phyloP scores from a whole-genome alignment of 2,888 invertebrate species.

The Hemaris fuciformis region DNA sequence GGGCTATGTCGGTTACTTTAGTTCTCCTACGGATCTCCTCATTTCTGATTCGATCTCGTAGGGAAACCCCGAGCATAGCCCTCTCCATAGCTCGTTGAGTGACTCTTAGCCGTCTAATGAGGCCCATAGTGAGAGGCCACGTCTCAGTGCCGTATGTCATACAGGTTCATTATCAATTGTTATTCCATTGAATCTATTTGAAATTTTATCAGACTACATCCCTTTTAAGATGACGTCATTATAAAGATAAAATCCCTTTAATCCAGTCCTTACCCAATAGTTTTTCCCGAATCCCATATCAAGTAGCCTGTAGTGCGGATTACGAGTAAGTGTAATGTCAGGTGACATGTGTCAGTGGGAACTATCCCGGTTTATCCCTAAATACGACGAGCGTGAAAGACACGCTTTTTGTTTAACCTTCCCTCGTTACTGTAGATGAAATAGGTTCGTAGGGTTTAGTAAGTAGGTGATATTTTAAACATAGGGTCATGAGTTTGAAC shows the following conservation, averaged over 20 bases:
- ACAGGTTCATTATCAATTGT: too few species aligned
- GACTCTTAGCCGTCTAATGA: too few species aligned
- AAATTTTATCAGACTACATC: too few species aligned
- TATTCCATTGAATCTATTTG: too few species aligned
- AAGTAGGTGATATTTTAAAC: background rate
- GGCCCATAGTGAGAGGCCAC: too few species aligned
- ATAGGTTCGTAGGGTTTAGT: background rate
- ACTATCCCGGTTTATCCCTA: background rate
- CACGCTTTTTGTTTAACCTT: background rate
- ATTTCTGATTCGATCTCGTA: too few species aligned
- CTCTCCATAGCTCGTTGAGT: too few species aligned
- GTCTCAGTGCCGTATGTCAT: too few species aligned
- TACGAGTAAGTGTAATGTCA: background rate
- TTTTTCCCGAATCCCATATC: conserved; percentile 1
- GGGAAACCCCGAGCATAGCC: too few species aligned
- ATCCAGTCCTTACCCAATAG: background rate
- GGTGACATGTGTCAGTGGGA: conserved; percentile 1
- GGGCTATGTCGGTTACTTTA: too few species aligned
- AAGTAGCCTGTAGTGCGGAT: background rate
- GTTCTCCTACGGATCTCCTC: too few species aligned
- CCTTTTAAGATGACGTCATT: background rate
- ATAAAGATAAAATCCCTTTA: background rate
- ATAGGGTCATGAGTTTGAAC: too few species aligned
- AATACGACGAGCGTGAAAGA: background rate
- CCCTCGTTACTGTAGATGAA: background rate